Evolutionary conservation across 2,888 invertebrate genomes (phyloP), one percentile per base, ranked within the genome.

Genomic region (Melinaea marsaeus): DNA sequence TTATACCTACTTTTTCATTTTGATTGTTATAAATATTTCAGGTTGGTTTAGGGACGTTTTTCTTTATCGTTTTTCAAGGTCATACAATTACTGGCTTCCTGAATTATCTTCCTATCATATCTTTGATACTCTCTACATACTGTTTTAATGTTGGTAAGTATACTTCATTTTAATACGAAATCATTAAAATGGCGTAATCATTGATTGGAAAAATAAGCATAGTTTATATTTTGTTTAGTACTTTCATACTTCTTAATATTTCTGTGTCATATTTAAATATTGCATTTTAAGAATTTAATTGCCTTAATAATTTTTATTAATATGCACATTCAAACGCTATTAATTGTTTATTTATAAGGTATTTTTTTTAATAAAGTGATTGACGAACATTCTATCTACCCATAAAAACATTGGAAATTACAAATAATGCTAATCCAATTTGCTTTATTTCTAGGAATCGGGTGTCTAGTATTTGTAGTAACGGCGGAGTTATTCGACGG

Each of bases 41-140:
- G 86, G 9, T 81, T 2, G 84, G 85, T 2, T 71, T 86, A 13
- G 85, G 85, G 1, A 46, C 70, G 3, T 86, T 85, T 71, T 86
- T 85, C 72, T 77, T 76, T 56, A 55, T 84, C 0, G 75, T 71
- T 55, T 47, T 60, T 4, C 69, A 64, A 0, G 75, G 77, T 0
- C 66, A 64, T 3, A 64, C 69, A 0, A 67, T 81, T 1, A 71
- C 71, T 2, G 87, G 85, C 0, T 73, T 81, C 55, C 63, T 85
- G 64, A 85, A 88, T 68, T 88, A 78, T 48, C 61, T 88, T 2
- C 88, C 88, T 0, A 70, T 88, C 0, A 69, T 80, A 11, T 88
- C 86, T 0, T 63, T 88, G 2, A 79, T 86, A 2, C 55, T 87
- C 1, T 78, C 83, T 0, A 82, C 84, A 9, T 85, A 71, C 66